Evolutionary conservation across 2,113 vertebrate genomes (phyloP).

Genomic region (Pachyramphus minor): DNA sequence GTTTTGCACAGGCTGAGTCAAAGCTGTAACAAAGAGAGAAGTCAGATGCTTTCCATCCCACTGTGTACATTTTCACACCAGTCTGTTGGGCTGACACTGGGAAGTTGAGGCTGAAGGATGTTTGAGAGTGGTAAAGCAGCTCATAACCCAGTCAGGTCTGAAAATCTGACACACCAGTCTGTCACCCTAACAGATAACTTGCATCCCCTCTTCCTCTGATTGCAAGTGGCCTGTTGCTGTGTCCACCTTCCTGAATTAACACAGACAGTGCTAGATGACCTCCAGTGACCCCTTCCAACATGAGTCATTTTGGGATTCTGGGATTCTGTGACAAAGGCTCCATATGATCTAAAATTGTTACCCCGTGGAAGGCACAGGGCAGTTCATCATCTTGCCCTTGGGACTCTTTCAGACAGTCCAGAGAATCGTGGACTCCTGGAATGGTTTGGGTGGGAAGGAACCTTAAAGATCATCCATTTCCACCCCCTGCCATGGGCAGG

Average conservation of each 20-base stretch:
- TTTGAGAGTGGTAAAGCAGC: neutral
- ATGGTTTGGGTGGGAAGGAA: neutral
- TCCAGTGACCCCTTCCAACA: neutral
- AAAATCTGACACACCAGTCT: neutral
- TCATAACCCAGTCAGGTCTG: neutral
- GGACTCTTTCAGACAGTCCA: neutral
- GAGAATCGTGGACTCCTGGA: neutral
- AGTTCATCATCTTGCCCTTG: neutral
- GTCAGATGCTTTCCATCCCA: neutral
- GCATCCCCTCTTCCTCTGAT: neutral
- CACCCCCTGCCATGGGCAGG: neutral
- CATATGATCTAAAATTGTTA: rapidly evolving
- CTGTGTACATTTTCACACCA: neutral
- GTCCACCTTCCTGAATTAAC: neutral
- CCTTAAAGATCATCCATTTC: neutral
- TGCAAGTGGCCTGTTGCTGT: neutral
- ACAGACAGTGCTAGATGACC: neutral
- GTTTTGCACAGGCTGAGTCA: neutral
- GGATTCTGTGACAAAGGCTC: neutral
- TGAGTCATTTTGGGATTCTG: neutral
- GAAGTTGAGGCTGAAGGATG: neutral
- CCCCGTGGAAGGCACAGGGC: neutral
- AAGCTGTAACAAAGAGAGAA: neutral
- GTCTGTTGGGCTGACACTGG: neutral
- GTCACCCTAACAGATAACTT: neutral